Conservation (phyloP, 2,113 vertebrate species). For the Microtus pennsylvanicus region DNA sequence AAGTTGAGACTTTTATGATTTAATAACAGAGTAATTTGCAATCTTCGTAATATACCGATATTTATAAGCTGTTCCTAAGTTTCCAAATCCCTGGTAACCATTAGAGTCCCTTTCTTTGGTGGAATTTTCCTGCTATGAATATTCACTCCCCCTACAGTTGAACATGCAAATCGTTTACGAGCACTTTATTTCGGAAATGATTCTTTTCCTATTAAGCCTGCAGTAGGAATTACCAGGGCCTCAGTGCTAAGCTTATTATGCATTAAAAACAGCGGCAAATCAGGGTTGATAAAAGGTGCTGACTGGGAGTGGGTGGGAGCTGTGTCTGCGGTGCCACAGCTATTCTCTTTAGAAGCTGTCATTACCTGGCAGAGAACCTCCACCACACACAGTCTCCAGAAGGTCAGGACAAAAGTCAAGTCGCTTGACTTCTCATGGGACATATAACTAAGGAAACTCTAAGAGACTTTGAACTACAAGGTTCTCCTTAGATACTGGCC, state of each 20-base stretch:
- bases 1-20: conserved; percentile 84
- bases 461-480: not conserved
- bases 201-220: conserved; percentile 66
- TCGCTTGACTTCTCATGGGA: not conserved
- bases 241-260: conserved; percentile 15
- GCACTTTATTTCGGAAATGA: conserved; percentile 69
- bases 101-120: conserved; percentile 70
- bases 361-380: conserved; percentile 32
- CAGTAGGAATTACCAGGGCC: conserved; percentile 45
- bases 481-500: not conserved
- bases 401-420: conserved; percentile 47
- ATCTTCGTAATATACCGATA: conserved; percentile 79
- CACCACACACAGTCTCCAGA: conserved; percentile 29
- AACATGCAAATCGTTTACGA: conserved; percentile 83
- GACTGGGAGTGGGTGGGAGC: conserved; percentile 38
- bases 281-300: conserved; percentile 47
- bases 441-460: not conserved
- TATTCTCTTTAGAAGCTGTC: conserved; percentile 52
- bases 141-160: conserved; percentile 88
- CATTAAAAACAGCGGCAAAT: conserved; percentile 56
- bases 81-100: conserved; percentile 75
- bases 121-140: conserved; percentile 83
- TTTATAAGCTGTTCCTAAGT: conserved; percentile 83
- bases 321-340: conserved; percentile 49
- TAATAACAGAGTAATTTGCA: conserved; percentile 81